Percentiles rank a stretch among this genome's conserved stretches.
These are phyloP conservation scores for Proales similis DNA, from an alignment of 1,140 invertebrate genomes.

Conservation along the genomic window DNA sequence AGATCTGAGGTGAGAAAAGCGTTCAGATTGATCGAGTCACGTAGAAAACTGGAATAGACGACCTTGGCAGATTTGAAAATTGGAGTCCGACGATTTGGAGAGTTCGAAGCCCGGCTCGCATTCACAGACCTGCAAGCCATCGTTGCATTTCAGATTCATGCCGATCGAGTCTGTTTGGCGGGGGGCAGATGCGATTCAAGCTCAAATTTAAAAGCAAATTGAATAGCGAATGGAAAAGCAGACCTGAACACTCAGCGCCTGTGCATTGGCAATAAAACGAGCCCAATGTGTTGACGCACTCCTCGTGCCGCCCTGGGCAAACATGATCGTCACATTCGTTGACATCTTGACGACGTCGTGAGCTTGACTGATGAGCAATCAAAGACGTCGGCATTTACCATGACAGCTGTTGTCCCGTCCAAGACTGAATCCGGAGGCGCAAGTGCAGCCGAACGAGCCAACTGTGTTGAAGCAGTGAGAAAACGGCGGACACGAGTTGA, in stretches of 20 bases:
- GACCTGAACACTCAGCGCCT: no score
- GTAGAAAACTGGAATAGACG: neutral
- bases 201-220: neutral
- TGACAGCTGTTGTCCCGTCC: neutral
- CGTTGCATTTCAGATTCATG: constrained; percentile 17
- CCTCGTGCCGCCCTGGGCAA: no score
- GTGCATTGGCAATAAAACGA: no score
- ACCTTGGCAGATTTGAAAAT: constrained; percentile 20
- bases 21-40: neutral
- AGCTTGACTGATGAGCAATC: no score
- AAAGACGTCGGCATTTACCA: no score
- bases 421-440: constrained; percentile 3
- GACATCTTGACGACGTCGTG: no score
- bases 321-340: no score
- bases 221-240: no score
- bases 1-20: neutral
- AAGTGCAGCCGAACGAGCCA: constrained; percentile 22
- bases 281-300: no score
- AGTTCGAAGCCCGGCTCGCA: constrained; percentile 34
- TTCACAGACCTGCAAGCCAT: constrained; percentile 1
- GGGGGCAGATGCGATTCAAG: neutral
- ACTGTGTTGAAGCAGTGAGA: constrained; percentile 12
- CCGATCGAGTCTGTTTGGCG: constrained; percentile 3
- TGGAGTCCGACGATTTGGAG: neutral
- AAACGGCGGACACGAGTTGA: constrained; percentile 13